These are phyloP conservation scores for Gymnocypris eckloni DNA, from an alignment of 2,797 vertebrate species.

Conservation along the genomic window DNA sequence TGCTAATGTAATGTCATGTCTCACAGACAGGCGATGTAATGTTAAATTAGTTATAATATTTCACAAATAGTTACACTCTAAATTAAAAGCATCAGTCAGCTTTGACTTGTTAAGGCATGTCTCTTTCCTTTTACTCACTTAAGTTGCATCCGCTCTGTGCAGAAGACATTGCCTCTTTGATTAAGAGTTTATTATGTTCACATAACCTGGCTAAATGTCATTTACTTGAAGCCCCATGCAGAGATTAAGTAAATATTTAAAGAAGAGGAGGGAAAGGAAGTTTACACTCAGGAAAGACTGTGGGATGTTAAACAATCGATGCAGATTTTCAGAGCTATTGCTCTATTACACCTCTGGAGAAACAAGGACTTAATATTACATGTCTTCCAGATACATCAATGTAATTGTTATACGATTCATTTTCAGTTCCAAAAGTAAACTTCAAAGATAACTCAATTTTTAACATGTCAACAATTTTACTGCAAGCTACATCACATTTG, in stretches of 20 bases:
- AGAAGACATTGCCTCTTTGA: conserved; percentile 52
- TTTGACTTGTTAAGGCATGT: neutral
- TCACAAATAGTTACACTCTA: neutral
- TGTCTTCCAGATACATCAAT: neutral
- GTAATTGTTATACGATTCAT: neutral
- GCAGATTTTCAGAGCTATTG: neutral
- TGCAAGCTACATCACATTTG: neutral
- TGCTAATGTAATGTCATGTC: too few species aligned
- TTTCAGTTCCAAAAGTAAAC: neutral
- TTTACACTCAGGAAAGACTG: conserved; percentile 25
- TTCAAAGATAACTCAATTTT: neutral
- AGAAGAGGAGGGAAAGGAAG: conserved; percentile 48
- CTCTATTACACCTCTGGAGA: conserved; percentile 25
- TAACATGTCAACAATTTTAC: neutral
- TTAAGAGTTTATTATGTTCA: conserved; percentile 57
- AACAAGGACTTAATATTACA: conserved; percentile 17
- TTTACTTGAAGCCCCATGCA: conserved; percentile 57
- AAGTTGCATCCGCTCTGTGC: conserved; percentile 6
- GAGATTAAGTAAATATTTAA: too few species aligned
- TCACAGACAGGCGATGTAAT: neutral
- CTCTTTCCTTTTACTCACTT: conserved; percentile 12
- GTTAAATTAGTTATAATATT: conserved; percentile 18
- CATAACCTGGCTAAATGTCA: conserved; percentile 63
- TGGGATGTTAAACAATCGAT: conserved; percentile 55
- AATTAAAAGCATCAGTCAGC: neutral